Evolutionary conservation across 2,113 vertebrate species (phyloP).

Genomic region (Morone chrysops): DNA sequence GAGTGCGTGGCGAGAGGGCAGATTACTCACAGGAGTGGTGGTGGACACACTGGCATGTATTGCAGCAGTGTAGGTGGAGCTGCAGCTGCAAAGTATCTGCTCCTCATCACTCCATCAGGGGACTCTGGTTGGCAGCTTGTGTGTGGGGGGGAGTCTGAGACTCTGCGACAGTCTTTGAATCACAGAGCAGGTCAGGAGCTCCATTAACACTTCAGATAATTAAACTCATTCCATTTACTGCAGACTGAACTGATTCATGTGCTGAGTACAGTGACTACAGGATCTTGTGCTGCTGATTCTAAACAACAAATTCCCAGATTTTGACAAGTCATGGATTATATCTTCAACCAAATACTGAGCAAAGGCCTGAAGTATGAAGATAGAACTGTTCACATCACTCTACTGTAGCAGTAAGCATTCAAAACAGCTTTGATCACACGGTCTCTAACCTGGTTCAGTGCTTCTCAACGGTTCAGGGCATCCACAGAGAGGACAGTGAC

Average conservation of each 20-base stretch:
- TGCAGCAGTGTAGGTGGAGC: slow-evolving; percentile 73
- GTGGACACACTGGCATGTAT: slow-evolving; percentile 76
- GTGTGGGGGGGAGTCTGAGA: slow-evolving; percentile 6
- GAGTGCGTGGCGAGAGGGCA: not conserved
- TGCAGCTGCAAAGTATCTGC: slow-evolving; percentile 68
- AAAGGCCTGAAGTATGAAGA: not conserved
- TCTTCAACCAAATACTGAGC: not conserved
- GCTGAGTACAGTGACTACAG: not conserved
- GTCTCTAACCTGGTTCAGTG: slow-evolving; percentile 75
- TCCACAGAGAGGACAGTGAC: slow-evolving; percentile 73
- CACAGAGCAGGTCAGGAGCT: slow-evolving; percentile 13
- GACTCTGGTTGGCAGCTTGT: slow-evolving; percentile 37
- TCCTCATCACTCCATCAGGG: slow-evolving; percentile 7
- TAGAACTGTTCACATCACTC: not conserved
- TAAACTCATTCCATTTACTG: slow-evolving; percentile 15
- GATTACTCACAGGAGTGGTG: slow-evolving; percentile 80
- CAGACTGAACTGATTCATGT: not conserved
- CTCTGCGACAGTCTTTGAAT: slow-evolving; percentile 47
- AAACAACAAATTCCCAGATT: not conserved
- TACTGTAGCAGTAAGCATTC: not conserved
- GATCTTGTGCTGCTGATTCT: not conserved
- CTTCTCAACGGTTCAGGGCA: not conserved
- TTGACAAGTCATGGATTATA: not conserved
- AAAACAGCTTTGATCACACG: slow-evolving; percentile 4
- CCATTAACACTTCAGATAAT: slow-evolving; percentile 16